A percentile compares a stretch with the other conserved stretches of the same genome.
These are phyloP conservation scores for Lordiphosa stackelbergi DNA, from an alignment of 1,140 invertebrate species.

Conservation along the genomic window DNA sequence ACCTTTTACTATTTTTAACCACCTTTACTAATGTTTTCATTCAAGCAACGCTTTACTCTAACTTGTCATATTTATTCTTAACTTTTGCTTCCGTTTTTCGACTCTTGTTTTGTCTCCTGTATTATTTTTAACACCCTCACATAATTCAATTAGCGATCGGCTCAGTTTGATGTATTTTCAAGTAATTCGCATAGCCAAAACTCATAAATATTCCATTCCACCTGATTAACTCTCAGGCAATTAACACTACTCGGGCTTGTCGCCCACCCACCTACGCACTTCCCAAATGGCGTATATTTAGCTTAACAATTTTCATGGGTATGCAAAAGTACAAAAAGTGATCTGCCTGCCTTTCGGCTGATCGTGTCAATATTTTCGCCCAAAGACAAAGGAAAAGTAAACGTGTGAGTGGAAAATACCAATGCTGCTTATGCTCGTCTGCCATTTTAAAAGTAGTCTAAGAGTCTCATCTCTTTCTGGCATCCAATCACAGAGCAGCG, in stretches of 20 bases:
- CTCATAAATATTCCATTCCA: slow-evolving; percentile 66
- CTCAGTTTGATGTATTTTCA: too few species aligned
- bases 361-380: slow-evolving; percentile 67
- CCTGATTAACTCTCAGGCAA: slow-evolving; percentile 51
- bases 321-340: slow-evolving; percentile 47
- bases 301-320: slow-evolving; percentile 60
- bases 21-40: too few species aligned
- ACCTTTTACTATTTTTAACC: too few species aligned
- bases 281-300: slow-evolving; percentile 47
- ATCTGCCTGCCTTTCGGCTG: too few species aligned
- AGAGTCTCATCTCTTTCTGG: background rate
- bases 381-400: slow-evolving; percentile 51
- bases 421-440: slow-evolving; percentile 11
- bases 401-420: slow-evolving; percentile 49
- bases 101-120: too few species aligned
- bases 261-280: slow-evolving; percentile 37
- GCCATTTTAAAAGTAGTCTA: slow-evolving; percentile 26
- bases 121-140: too few species aligned
- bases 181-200: slow-evolving; percentile 1
- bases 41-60: too few species aligned
- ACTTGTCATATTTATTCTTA: too few species aligned
- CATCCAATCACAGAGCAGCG: slow-evolving; percentile 19
- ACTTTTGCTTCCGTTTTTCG: too few species aligned
- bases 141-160: too few species aligned
- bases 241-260: slow-evolving; percentile 43